These are phyloP conservation scores for Chaenodraco wilsoni DNA, from an alignment of 2,797 vertebrate genomes.

Conservation along the genomic window DNA sequence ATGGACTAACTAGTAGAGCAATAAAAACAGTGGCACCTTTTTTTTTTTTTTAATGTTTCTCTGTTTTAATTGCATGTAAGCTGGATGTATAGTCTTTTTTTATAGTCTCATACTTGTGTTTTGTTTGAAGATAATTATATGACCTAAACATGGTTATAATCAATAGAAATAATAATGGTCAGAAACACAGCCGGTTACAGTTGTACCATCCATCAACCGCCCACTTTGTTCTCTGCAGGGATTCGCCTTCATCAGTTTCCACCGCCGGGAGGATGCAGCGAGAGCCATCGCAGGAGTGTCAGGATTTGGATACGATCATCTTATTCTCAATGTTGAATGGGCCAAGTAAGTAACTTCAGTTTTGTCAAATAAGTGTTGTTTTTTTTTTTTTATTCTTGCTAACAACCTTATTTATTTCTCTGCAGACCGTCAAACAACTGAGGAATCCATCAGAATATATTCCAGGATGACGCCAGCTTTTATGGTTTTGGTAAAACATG, in stretches of 20 bases:
- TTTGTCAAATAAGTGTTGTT: neutral
- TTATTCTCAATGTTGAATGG: slow-evolving; percentile 98
- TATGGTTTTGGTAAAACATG: slow-evolving; percentile 53
- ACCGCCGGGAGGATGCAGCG: slow-evolving; percentile 93
- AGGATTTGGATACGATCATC: slow-evolving; percentile 96
- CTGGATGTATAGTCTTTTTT: too few relatives aligned
- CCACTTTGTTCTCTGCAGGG: slow-evolving; percentile 79
- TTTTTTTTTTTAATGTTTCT: too few relatives aligned
- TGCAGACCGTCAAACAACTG: slow-evolving; percentile 87
- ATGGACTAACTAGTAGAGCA: too few relatives aligned
- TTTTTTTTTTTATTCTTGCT: neutral
- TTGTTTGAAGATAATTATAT: too few relatives aligned
- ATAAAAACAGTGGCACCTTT: too few relatives aligned
- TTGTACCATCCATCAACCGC: neutral
- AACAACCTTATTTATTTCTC: slow-evolving; percentile 23
- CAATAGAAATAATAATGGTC: neutral
- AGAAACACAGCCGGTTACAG: neutral
- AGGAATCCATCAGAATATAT: slow-evolving; percentile 55
- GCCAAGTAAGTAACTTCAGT: slow-evolving; percentile 88
- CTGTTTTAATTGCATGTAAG: too few relatives aligned
- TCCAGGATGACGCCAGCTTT: slow-evolving; percentile 60
- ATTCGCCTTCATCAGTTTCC: slow-evolving; percentile 97
- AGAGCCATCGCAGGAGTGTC: slow-evolving; percentile 94
- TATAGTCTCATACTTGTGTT: too few relatives aligned
- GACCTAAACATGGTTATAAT: too few relatives aligned